Base-by-base conservation (phyloP, 2,888 invertebrate genomes). In the Melinaea marsaeus region DNA sequence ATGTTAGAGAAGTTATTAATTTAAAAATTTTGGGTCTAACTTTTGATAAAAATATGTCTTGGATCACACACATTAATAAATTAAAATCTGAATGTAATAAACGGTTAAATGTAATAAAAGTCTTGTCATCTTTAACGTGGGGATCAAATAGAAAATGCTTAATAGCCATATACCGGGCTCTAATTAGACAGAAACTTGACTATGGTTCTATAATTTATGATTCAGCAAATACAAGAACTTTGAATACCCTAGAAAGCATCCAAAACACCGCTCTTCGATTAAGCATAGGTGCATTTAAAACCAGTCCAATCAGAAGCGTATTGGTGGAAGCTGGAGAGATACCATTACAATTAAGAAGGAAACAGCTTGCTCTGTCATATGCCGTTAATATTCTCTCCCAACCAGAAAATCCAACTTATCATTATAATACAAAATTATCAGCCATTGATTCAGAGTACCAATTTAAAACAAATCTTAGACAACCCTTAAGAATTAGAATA, bases 221-320 rank as follows among this genome's bases (percentile, higher is more conserved):
- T 57, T 66, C 66, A 11, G 68, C 62, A 13, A 61, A 58, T n/a
- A 22, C 11, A 13, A 59, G 35, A 22, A 57, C 33, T 6, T 45
- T 64, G 47, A 32, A 57, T 35, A 55, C 58, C 13, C 32, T 64
- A 11, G 61, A 64, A 58, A 67, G 64, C 65, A 67, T 67, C 63
- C 68, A 71, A 66, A 69, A 68, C 66, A 69, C 70, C 60, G 62
- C 61, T 22, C 54, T 69, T 56, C 48, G 54, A 46, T 42, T 61
- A 13, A 55, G 62, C 48, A 57, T 65, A 13, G 65, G 65, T 13
- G 60, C 65, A 4, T 65, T 62, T 58, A 62, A 46, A 42, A 63
- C 62, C 13, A 65, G 65, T 45, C 62, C 62, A 4, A 55, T 65
- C 9, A 65, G 60, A 11, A 65, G 60, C 45, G 48, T 65, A 9